Evolutionary conservation across 2,888 invertebrate genomes (phyloP).

Genomic region (Cyaniris semiargus): DNA sequence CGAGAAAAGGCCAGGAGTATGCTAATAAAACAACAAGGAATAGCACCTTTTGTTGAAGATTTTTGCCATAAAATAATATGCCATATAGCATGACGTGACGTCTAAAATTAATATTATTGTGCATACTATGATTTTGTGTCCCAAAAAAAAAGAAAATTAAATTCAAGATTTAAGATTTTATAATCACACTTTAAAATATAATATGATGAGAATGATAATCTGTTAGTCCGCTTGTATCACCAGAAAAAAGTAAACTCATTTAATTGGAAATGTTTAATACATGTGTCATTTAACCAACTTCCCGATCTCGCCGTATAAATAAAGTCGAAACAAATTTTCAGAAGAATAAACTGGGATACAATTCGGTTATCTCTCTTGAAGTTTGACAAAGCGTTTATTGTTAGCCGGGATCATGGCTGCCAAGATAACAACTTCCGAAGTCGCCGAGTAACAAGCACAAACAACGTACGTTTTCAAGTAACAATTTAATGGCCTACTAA

Average conservation of each 20-base stretch:
- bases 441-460: slow-evolving; percentile 43
- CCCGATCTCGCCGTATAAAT: slow-evolving; percentile 32
- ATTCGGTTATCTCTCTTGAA: slow-evolving; percentile 63
- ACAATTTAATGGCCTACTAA: neutral
- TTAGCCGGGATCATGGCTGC: slow-evolving; percentile 52
- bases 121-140: too few relatives aligned
- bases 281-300: neutral
- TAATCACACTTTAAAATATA: too few relatives aligned
- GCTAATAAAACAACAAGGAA: neutral
- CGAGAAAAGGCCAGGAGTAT: neutral
- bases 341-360: slow-evolving; percentile 51
- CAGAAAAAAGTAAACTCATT: too few relatives aligned
- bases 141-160: too few relatives aligned
- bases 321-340: slow-evolving; percentile 41
- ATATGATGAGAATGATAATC: too few relatives aligned
- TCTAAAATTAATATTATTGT: neutral
- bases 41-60: too few relatives aligned
- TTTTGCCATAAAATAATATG: too few relatives aligned
- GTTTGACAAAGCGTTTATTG: slow-evolving; percentile 75
- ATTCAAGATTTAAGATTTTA: too few relatives aligned
- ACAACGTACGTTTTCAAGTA: neutral
- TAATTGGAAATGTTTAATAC: too few relatives aligned
- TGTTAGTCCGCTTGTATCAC: too few relatives aligned
- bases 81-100: too few relatives aligned
- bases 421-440: slow-evolving; percentile 70